Evolutionary conservation across 35 echinoderm and acorn worm genomes (phyloP), one percentile per base, ranked within the genome.

Genomic region (Chiridota heheva): DNA sequence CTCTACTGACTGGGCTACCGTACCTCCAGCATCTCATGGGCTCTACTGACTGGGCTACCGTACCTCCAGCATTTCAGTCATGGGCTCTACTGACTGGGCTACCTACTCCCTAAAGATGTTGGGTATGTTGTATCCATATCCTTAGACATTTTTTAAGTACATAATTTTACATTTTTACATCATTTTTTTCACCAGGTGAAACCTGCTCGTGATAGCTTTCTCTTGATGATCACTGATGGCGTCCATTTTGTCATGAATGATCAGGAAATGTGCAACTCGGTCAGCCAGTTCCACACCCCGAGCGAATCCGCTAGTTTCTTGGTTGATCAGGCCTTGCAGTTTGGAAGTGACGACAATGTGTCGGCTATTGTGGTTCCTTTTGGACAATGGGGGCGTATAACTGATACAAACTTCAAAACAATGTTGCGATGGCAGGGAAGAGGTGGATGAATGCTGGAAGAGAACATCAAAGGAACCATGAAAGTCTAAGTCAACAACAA

Each of bases 301-400:
- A 32, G 31, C 8, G 66, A 91, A 42, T 84, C 95, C 20, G 95
- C 95, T 2, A 69, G 59, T 25, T 80, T 86, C n/a, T 56, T 98
- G 5, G 85, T 73, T 2, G 95, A 98, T 53, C 95, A 91, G 26
- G 95, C 95, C 25, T 48, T 98, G 15, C 95, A 98, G 67, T 98
- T 87, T 72, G 95, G 95, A 16, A 98, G 95, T 45, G 88, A 98
- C 35, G 95, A 96, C 75, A 97, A 97, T 74, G 83, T 84, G 8
- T 91, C 84, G 75, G 89, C 76, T 6, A 80, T 97, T 2, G 84
- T 97, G 0, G 64, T 97, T 3, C 93, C 93, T 2, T 39, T 97
- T 2, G 93, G 69, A 13, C 93, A 87, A 36, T 97, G 93, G 93
- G 93, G 93, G 36, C 69, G 77, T 59, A 48, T 86, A 18, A 81